These are phyloP conservation scores for Amphiprion clarkii DNA, from an alignment of 2,797 vertebrate genomes.

Conservation along the genomic window DNA sequence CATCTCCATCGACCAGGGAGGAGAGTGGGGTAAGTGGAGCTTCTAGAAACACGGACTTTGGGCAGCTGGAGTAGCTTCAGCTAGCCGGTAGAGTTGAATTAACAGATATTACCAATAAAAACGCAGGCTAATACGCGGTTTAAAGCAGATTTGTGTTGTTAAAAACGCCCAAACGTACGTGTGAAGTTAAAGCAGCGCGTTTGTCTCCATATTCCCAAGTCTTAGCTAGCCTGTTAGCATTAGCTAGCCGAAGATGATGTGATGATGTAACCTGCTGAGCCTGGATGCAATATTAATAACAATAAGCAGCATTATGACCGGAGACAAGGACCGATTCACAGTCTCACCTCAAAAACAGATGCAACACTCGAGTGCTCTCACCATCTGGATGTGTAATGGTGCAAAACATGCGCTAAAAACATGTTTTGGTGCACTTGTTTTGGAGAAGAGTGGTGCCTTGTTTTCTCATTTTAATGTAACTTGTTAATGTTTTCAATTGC, in stretches of 20 bases:
- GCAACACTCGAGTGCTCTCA: no score
- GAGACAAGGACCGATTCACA: neutral
- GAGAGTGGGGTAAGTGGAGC: conserved; percentile 83
- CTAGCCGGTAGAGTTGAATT: neutral
- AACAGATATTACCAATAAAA: neutral
- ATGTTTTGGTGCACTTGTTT: no score
- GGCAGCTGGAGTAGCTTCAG: no score
- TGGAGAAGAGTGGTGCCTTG: no score
- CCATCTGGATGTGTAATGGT: no score
- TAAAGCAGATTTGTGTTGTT: neutral
- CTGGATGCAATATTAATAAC: conserved; percentile 11
- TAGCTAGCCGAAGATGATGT: conserved; percentile 9
- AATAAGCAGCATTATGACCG: neutral
- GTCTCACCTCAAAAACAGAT: no score
- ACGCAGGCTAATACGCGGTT: neutral
- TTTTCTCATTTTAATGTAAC: no score
- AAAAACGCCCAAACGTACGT: fast-evolving
- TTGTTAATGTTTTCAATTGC: no score
- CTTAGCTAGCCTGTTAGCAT: conserved; percentile 48
- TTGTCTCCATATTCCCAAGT: neutral
- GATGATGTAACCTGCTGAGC: conserved; percentile 58
- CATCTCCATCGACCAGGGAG: conserved; percentile 81
- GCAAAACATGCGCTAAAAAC: no score
- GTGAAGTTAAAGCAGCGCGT: neutral
- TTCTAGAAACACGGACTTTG: conserved; percentile 12